phyloP scores from a whole-genome alignment of 2,797 vertebrate genomes.

The Momotus momota region DNA sequence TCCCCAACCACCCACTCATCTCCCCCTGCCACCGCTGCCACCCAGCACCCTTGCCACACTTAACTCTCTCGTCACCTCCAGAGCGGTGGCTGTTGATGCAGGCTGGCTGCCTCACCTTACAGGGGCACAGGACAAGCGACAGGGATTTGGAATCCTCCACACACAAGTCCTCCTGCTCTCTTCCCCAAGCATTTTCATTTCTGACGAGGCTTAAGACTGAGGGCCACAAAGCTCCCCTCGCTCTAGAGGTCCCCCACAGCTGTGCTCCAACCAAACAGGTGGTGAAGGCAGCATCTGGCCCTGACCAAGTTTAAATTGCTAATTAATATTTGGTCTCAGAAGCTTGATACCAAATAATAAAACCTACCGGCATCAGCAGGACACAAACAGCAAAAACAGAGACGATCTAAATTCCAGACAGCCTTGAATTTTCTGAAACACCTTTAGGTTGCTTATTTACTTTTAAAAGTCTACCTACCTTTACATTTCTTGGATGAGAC shows the following conservation, averaged over 20 bases:
- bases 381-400: background rate
- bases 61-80: background rate
- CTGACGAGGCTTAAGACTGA: background rate
- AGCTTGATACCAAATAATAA: background rate
- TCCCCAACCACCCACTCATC: background rate
- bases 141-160: background rate
- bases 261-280: constrained; percentile 38
- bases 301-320: constrained; percentile 17
- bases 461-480: background rate
- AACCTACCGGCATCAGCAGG: background rate
- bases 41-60: background rate
- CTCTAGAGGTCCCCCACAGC: constrained; percentile 5
- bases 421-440: background rate
- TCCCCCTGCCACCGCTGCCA: background rate
- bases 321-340: constrained; percentile 31
- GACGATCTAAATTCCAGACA: background rate
- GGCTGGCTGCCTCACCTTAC: background rate
- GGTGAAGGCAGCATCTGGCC: background rate
- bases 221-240: background rate
- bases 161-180: background rate
- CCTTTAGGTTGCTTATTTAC: background rate
- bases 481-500: background rate
- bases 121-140: background rate
- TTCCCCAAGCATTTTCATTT: background rate
- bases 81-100: background rate